Conservation (phyloP, 1,140 invertebrate species). For the Aphidius ervi region DNA sequence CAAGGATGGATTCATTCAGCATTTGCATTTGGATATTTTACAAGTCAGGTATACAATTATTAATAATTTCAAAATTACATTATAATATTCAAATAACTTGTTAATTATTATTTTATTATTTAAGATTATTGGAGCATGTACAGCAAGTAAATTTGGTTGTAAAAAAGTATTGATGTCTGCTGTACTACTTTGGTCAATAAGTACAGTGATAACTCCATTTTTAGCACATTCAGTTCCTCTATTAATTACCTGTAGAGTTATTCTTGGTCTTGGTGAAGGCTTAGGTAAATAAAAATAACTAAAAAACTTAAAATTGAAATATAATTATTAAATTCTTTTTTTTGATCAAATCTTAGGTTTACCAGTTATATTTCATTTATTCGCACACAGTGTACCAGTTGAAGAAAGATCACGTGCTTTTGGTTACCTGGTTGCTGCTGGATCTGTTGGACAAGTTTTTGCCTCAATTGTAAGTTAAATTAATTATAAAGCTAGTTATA, state of each 20-base stretch:
- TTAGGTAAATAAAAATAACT: constrained; percentile 49
- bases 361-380: constrained; percentile 77
- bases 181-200: constrained; percentile 73
- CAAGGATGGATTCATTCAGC: constrained; percentile 78
- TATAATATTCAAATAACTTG: not conserved
- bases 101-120: constrained; percentile 8
- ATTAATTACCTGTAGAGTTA: constrained; percentile 62
- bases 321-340: constrained; percentile 8
- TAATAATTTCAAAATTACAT: not conserved
- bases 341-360: constrained; percentile 55
- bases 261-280: constrained; percentile 74
- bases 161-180: constrained; percentile 68
- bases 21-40: constrained; percentile 77
- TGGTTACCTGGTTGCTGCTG: constrained; percentile 71
- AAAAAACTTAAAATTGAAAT: not conserved
- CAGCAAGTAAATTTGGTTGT: constrained; percentile 67
- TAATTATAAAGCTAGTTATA: no score
- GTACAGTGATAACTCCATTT: constrained; percentile 69
- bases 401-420: constrained; percentile 74
- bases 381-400: constrained; percentile 69
- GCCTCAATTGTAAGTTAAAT: constrained; percentile 63
- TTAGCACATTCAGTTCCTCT: constrained; percentile 63
- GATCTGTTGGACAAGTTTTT: constrained; percentile 73
- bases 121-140: constrained; percentile 68
- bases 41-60: constrained; percentile 61